Conservation (phyloP, 2,113 vertebrate genomes). For the Myrmophylax atrothorax region DNA sequence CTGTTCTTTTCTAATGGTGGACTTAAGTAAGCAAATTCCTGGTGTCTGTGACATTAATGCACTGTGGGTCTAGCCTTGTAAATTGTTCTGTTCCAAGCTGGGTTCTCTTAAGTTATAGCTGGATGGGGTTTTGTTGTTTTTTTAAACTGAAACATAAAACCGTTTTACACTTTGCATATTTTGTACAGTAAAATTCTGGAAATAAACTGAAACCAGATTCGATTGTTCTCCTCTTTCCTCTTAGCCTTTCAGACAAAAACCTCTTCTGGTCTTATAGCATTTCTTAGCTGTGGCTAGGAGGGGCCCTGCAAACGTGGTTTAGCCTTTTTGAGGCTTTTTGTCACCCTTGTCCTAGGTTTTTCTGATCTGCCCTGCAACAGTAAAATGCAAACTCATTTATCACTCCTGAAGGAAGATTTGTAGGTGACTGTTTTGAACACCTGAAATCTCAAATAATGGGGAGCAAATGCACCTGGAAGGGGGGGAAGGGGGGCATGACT, state of each 20-base stretch:
- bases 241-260: not conserved
- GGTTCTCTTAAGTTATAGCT: slow-evolving; percentile 60
- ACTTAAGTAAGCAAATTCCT: slow-evolving; percentile 42
- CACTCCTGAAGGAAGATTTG: not conserved
- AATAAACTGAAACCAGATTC: slow-evolving; percentile 71
- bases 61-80: slow-evolving; percentile 54
- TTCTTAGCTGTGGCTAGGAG: slow-evolving; percentile 2
- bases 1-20: slow-evolving; percentile 17
- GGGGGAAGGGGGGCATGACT: fast-evolving
- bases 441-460: slow-evolving; percentile 11
- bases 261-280: not conserved
- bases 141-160: slow-evolving; percentile 63
- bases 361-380: not conserved
- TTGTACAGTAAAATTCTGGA: slow-evolving; percentile 75
- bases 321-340: slow-evolving; percentile 3
- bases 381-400: slow-evolving; percentile 38
- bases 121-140: slow-evolving; percentile 62
- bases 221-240: slow-evolving; percentile 4
- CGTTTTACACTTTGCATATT: slow-evolving; percentile 71
- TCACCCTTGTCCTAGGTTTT: not conserved
- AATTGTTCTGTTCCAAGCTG: slow-evolving; percentile 57
- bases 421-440: slow-evolving; percentile 2
- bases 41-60: slow-evolving; percentile 41
- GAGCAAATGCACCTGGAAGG: not conserved
- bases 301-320: slow-evolving; percentile 13